A percentile compares a stretch with the other conserved stretches of the same genome.
Evolutionary conservation across 2,888 invertebrate species (phyloP).

Genomic region (Microchrysa polita): DNA sequence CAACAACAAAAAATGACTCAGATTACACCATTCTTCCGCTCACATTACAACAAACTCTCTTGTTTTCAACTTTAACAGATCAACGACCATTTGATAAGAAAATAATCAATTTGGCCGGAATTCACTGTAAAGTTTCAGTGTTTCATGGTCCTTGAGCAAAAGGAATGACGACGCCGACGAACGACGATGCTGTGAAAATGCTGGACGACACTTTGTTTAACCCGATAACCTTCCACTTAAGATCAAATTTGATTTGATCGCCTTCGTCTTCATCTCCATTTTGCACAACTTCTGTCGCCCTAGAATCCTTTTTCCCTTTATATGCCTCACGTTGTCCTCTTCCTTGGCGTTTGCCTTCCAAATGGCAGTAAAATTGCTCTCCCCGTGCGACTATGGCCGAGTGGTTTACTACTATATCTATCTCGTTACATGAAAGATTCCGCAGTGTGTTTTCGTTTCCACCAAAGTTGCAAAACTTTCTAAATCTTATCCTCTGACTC

Average conservation of each 20-base stretch:
- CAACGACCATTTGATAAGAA: constrained; percentile 37
- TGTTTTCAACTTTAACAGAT: not conserved
- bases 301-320: not conserved
- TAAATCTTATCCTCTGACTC: constrained; percentile 46
- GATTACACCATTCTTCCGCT: too few relatives aligned
- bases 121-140: constrained; percentile 10
- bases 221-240: constrained; percentile 37
- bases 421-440: not conserved
- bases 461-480: constrained; percentile 42
- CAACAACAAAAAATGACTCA: too few relatives aligned
- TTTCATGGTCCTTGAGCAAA: constrained; percentile 11
- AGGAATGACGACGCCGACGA: too few relatives aligned
- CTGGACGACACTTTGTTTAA: constrained; percentile 36
- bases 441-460: constrained; percentile 29
- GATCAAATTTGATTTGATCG: constrained; percentile 41
- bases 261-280: not conserved
- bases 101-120: constrained; percentile 29
- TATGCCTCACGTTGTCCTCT: constrained; percentile 1
- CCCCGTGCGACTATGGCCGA: too few relatives aligned
- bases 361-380: too few relatives aligned
- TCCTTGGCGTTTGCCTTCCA: not conserved
- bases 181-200: too few relatives aligned
- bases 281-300: too few relatives aligned
- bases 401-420: too few relatives aligned
- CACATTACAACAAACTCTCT: too few relatives aligned